Percentiles rank a stretch among this genome's conserved stretches.
Conservation (phyloP, 2,797 vertebrate genomes). For the Diceros bicornis region DNA sequence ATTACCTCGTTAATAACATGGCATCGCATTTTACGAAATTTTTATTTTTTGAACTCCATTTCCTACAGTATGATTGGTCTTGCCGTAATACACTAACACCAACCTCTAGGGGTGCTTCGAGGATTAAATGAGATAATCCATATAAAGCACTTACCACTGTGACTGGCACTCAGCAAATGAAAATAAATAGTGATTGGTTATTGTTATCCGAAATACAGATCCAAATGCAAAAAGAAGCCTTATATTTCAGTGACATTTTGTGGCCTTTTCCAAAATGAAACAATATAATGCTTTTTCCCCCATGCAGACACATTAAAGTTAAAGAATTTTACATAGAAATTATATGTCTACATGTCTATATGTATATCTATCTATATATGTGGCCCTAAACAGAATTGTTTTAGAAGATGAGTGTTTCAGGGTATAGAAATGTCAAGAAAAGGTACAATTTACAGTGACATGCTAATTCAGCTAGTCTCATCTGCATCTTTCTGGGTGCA, state of each 20-base stretch:
- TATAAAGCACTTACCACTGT: not conserved
- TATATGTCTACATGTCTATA: not conserved
- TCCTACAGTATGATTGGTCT: not conserved
- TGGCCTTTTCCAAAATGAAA: not conserved
- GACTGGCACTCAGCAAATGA: not conserved
- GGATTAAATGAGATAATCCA: not conserved
- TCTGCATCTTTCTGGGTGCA: not conserved
- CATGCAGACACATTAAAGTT: not conserved
- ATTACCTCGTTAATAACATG: not conserved
- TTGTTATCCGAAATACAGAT: not conserved
- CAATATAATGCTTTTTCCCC: not conserved
- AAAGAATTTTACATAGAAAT: constrained; percentile 40
- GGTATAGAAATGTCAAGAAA: not conserved
- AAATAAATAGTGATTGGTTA: not conserved
- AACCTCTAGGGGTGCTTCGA: not conserved
- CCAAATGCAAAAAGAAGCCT: not conserved
- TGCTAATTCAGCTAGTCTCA: not conserved
- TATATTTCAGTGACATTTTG: not conserved
- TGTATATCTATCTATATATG: not conserved
- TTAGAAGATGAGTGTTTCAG: not conserved
- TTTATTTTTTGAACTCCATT: constrained; percentile 2
- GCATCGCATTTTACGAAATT: not conserved
- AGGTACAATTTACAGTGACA: not conserved
- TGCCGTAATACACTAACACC: not conserved
- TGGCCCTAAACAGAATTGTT: not conserved